These are phyloP conservation scores for Zaprionus obscuricornis DNA, from an alignment of 2,888 invertebrate species.

Conservation along the genomic window DNA sequence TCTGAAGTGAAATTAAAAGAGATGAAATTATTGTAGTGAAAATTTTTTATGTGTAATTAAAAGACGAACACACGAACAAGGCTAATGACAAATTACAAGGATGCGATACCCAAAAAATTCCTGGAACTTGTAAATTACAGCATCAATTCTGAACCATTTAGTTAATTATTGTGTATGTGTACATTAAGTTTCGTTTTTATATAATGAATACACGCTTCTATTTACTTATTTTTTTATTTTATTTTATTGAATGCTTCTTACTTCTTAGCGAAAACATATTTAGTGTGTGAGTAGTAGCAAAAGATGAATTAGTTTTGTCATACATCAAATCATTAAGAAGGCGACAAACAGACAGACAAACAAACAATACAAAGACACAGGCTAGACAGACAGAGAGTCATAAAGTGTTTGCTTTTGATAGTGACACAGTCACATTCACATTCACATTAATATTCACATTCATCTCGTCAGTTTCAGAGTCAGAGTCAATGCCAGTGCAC, in stretches of 20 bases:
- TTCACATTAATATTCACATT: too few species aligned
- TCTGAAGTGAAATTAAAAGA: slow-evolving; percentile 35
- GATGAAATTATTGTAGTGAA: slow-evolving; percentile 62
- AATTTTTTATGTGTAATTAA: slow-evolving; percentile 64
- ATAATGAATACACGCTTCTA: slow-evolving; percentile 37
- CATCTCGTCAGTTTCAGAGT: slow-evolving; percentile 63
- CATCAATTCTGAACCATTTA: slow-evolving; percentile 11
- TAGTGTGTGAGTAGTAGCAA: neutral
- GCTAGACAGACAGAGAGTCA: slow-evolving; percentile 12
- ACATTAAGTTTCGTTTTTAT: slow-evolving; percentile 38
- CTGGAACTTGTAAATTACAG: slow-evolving; percentile 25
- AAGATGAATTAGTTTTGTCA: slow-evolving; percentile 26
- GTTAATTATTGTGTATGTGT: slow-evolving; percentile 36
- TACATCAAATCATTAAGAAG: slow-evolving; percentile 37
- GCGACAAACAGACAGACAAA: too few species aligned
- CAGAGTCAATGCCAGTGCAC: slow-evolving; percentile 44
- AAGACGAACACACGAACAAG: slow-evolving; percentile 11
- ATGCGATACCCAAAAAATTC: slow-evolving; percentile 31
- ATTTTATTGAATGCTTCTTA: slow-evolving; percentile 11
- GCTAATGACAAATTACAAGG: slow-evolving; percentile 43
- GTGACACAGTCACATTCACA: slow-evolving; percentile 78
- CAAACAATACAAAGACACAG: slow-evolving; percentile 12
- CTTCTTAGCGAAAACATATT: neutral
- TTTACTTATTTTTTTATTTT: slow-evolving; percentile 4
- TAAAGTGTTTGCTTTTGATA: slow-evolving; percentile 59